A percentile compares a stretch with the other conserved stretches of the same genome.
Evolutionary conservation across 2,888 invertebrate genomes (phyloP).

Genomic region (Phragmatobia fuliginosa): DNA sequence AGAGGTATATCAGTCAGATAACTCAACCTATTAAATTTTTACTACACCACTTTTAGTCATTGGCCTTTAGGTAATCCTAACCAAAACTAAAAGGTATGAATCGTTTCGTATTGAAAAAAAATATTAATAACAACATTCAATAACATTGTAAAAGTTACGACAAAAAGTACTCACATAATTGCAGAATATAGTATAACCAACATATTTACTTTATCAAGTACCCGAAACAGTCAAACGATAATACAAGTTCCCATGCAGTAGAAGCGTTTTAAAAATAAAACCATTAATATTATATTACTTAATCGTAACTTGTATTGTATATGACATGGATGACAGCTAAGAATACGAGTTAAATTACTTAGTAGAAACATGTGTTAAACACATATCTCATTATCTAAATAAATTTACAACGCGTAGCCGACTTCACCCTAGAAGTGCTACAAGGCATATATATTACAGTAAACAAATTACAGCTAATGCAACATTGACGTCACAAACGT

Average conservation of each 20-base stretch:
- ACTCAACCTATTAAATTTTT: background rate
- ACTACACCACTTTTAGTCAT: background rate
- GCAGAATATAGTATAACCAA: background rate
- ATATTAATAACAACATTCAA: too few relatives aligned
- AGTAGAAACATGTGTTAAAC: constrained; percentile 44
- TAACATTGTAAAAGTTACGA: background rate
- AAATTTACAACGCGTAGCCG: constrained; percentile 22
- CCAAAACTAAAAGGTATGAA: background rate
- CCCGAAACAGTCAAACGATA: background rate
- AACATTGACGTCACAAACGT: constrained; percentile 30
- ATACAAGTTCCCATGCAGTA: background rate
- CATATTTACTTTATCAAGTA: background rate
- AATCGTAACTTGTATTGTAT: constrained; percentile 28
- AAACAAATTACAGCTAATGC: constrained; percentile 50
- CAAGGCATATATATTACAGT: constrained; percentile 37
- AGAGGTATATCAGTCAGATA: too few relatives aligned
- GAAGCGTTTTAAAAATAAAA: constrained; percentile 20
- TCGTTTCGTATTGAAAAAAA: too few relatives aligned
- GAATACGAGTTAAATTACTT: constrained; percentile 26
- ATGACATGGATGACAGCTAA: constrained; percentile 32
- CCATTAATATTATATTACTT: constrained; percentile 34
- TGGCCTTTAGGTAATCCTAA: background rate
- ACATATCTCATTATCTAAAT: constrained; percentile 36
- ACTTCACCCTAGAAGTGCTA: constrained; percentile 28
- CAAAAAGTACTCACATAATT: background rate